Evolutionary conservation across 2,888 invertebrate species (phyloP).

Genomic region (Drosophila demipolita): DNA sequence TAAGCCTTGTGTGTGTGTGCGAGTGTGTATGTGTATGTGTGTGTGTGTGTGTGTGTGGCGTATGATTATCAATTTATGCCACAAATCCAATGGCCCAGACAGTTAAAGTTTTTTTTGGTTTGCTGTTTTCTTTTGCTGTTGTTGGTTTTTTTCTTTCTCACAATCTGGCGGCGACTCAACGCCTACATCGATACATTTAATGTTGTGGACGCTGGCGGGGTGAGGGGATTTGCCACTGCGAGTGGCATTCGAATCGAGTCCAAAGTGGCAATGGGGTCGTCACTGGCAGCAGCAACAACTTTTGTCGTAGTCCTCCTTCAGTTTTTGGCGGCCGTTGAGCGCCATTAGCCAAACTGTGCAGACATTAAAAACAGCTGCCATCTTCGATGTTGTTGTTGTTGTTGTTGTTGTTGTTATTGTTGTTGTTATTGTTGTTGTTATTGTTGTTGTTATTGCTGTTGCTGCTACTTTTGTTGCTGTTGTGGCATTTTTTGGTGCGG

Average conservation of each 20-base stretch:
- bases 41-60: slow-evolving; percentile 51
- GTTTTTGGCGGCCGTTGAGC: slow-evolving; percentile 61
- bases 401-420: slow-evolving; percentile 30
- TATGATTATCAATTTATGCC: slow-evolving; percentile 77
- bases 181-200: slow-evolving; percentile 46
- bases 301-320: slow-evolving; percentile 47
- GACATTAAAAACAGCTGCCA: slow-evolving; percentile 80
- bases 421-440: slow-evolving; percentile 37
- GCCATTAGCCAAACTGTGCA: slow-evolving; percentile 65
- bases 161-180: slow-evolving; percentile 44
- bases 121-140: not conserved
- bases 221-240: slow-evolving; percentile 8
- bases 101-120: slow-evolving; percentile 14
- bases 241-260: slow-evolving; percentile 22
- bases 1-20: slow-evolving; percentile 3
- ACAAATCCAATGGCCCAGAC: slow-evolving; percentile 64
- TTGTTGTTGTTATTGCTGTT: slow-evolving; percentile 44
- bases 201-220: not conserved
- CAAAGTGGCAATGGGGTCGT: slow-evolving; percentile 62
- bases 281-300: slow-evolving; percentile 44
- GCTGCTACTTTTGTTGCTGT: slow-evolving; percentile 46
- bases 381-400: slow-evolving; percentile 34
- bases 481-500: slow-evolving; percentile 54
- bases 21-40: slow-evolving; percentile 10
- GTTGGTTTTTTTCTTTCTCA: slow-evolving; percentile 11